phyloP scores from a whole-genome alignment of 2,888 invertebrate genomes.

The Xanthia togata region DNA sequence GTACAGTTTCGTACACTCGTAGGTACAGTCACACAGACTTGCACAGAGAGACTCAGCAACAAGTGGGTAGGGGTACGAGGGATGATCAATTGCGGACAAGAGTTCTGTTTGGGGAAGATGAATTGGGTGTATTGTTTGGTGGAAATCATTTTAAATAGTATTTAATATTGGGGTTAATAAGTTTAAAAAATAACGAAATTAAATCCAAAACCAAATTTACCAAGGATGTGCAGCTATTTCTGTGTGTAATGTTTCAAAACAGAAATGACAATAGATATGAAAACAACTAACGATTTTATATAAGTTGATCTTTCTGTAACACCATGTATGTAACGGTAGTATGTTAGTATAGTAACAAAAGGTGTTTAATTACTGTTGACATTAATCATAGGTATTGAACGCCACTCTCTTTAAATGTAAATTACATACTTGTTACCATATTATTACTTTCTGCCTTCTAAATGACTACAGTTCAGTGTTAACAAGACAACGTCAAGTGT shows the following conservation, averaged over 20 bases:
- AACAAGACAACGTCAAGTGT: not conserved
- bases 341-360: not conserved
- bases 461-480: not conserved
- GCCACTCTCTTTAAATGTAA: not conserved
- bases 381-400: conserved; percentile 1
- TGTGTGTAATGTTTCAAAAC: not conserved
- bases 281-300: not conserved
- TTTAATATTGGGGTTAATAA: not conserved
- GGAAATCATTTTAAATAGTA: not conserved
- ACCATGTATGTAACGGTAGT: conserved; percentile 5
- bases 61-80: conserved; percentile 81
- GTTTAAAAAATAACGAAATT: not conserved
- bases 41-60: conserved; percentile 73
- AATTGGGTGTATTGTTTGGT: conserved; percentile 6
- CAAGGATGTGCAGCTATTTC: not conserved
- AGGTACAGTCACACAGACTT: conserved; percentile 31
- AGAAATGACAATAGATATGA: not conserved
- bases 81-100: conserved; percentile 69
- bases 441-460: not conserved
- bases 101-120: conserved; percentile 37
- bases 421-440: not conserved
- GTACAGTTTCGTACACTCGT: conserved; percentile 35
- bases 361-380: conserved; percentile 8
- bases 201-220: not conserved
- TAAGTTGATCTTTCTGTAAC: not conserved